Percentiles rank a stretch among this genome's conserved stretches.
phyloP scores from a whole-genome alignment of 2,113 vertebrate genomes.

The Hippocampus comes region DNA sequence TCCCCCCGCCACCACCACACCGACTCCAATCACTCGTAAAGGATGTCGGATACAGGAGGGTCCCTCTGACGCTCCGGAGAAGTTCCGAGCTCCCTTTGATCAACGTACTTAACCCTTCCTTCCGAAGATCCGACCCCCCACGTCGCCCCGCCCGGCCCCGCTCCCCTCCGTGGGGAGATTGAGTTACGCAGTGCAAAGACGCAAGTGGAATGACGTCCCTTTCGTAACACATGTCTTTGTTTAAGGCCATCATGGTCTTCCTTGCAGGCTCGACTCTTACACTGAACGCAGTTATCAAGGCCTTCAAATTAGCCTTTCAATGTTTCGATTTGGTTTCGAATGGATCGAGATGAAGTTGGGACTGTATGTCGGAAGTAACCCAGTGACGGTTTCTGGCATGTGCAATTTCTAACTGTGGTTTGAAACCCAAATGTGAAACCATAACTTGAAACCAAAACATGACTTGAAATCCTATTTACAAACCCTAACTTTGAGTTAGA shows the following conservation, averaged over 20 bases:
- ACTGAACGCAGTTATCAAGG: conserved; percentile 33
- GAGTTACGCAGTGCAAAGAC: conserved; percentile 63
- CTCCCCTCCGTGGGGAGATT: conserved; percentile 50
- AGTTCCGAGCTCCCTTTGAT: conserved; percentile 65
- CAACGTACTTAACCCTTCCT: conserved; percentile 65
- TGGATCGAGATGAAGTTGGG: neutral
- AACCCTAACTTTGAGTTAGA: too few relatives aligned
- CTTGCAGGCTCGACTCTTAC: conserved; percentile 34
- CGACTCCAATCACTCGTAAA: conserved; percentile 10
- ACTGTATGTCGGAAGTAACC: neutral
- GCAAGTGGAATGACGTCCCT: conserved; percentile 57
- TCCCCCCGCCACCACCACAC: neutral
- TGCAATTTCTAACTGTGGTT: neutral
- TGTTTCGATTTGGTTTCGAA: neutral
- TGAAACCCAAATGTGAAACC: too few relatives aligned
- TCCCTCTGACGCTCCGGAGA: conserved; percentile 56
- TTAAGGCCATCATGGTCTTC: conserved; percentile 58
- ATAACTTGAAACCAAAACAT: too few relatives aligned
- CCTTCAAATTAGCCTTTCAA: neutral
- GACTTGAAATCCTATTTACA: too few relatives aligned
- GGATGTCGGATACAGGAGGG: conserved; percentile 63
- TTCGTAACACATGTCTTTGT: conserved; percentile 73
- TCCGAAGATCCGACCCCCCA: conserved; percentile 16
- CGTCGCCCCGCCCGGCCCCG: neutral
- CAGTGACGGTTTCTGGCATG: neutral